Evolutionary conservation across 2,797 vertebrate species (phyloP).

Genomic region (Silurus aristotelis): DNA sequence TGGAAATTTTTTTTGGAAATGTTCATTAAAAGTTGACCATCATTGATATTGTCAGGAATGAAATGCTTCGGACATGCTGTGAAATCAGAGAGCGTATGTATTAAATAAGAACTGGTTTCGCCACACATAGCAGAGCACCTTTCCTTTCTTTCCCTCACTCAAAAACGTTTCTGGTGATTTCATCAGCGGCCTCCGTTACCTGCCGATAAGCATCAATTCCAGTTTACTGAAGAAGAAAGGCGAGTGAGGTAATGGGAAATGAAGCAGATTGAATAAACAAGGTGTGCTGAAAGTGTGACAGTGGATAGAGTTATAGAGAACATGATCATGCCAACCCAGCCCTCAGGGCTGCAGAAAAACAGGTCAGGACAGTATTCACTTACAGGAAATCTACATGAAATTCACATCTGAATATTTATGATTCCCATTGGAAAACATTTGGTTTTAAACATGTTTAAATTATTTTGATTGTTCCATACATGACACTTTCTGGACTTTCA

Average conservation of each 20-base stretch:
- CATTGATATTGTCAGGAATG: constrained; percentile 9
- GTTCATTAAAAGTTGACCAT: constrained; percentile 9
- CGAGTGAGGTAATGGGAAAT: neutral
- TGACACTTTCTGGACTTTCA: neutral
- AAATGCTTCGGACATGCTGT: constrained; percentile 30
- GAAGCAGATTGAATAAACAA: constrained; percentile 28
- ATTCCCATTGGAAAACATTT: neutral
- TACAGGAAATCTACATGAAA: neutral
- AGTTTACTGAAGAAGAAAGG: constrained; percentile 34
- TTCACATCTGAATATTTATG: neutral
- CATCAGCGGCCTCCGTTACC: constrained; percentile 29
- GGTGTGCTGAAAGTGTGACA: constrained; percentile 11
- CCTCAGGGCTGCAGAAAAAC: neutral
- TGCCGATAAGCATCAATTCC: constrained; percentile 44
- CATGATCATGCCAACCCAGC: neutral
- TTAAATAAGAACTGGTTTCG: constrained; percentile 32
- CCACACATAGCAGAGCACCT: neutral
- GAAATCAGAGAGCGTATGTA: constrained; percentile 24
- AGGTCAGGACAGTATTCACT: neutral
- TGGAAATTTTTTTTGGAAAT: neutral
- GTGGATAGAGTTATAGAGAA: constrained; percentile 6
- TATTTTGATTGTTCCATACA: neutral
- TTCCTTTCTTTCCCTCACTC: neutral
- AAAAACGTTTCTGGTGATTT: constrained; percentile 37
- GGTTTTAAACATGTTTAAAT: neutral